These are phyloP conservation scores for Actenoides hombroni DNA, from an alignment of 2,113 vertebrate genomes.

Conservation along the genomic window DNA sequence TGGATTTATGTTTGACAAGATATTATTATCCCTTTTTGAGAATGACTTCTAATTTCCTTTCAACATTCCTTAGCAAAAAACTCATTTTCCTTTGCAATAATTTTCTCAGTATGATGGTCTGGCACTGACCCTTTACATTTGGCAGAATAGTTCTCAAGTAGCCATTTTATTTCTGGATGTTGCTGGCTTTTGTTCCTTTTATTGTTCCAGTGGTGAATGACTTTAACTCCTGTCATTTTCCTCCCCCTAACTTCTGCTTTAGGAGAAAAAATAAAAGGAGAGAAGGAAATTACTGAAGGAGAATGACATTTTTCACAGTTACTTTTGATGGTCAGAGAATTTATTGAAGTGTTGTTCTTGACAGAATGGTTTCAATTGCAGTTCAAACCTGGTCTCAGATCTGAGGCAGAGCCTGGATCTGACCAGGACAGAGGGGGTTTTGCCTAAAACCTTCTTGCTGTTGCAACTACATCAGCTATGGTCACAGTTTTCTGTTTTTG, in stretches of 20 bases:
- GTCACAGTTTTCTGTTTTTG: neutral
- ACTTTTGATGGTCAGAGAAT: constrained; percentile 35
- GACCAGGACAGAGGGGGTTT: neutral
- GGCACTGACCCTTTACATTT: neutral
- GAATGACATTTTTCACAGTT: constrained; percentile 47
- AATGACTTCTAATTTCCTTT: neutral
- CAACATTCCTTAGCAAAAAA: neutral
- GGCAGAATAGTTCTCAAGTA: constrained; percentile 1
- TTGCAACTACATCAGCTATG: neutral
- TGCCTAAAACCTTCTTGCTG: neutral
- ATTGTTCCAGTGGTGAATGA: constrained; percentile 20
- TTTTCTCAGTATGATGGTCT: neutral
- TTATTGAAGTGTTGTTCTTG: constrained; percentile 51
- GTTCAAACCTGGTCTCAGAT: neutral
- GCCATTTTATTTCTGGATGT: constrained; percentile 18
- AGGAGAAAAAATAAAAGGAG: neutral
- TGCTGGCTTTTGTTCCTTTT: constrained; percentile 21
- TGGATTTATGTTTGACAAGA: neutral
- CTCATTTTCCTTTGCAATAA: neutral
- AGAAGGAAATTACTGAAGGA: constrained; percentile 26
- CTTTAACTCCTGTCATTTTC: constrained; percentile 26
- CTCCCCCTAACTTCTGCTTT: neutral
- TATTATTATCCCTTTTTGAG: neutral
- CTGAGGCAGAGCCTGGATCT: neutral
- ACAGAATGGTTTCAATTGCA: constrained; percentile 30